These are phyloP conservation scores for Drosophila sturtevanti DNA, from an alignment of 1,140 invertebrate genomes.

Conservation along the genomic window DNA sequence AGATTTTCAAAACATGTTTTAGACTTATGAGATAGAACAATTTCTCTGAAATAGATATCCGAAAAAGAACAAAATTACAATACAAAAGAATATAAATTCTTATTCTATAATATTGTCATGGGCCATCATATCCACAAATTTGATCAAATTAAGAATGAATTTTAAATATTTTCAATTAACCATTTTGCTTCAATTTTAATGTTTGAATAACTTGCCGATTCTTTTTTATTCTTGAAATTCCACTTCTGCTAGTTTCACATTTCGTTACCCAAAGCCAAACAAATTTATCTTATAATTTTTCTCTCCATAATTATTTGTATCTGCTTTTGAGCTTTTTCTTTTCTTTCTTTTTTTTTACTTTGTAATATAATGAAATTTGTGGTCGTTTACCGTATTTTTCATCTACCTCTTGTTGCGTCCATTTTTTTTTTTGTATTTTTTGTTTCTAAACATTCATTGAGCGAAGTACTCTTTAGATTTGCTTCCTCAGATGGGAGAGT, in stretches of 20 bases:
- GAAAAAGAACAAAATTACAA: too few relatives aligned
- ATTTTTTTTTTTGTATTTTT: conserved; percentile 17
- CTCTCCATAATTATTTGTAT: neutral
- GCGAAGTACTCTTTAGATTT: conserved; percentile 45
- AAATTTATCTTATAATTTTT: neutral
- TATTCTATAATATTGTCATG: too few relatives aligned
- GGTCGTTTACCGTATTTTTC: conserved; percentile 30
- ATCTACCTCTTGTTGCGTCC: conserved; percentile 24
- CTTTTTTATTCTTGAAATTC: neutral
- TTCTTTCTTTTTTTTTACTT: conserved; percentile 5
- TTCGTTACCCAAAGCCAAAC: neutral
- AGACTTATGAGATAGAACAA: too few relatives aligned
- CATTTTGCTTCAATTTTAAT: neutral
- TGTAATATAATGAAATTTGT: conserved; percentile 24
- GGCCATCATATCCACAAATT: too few relatives aligned
- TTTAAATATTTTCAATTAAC: too few relatives aligned
- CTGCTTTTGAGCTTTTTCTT: neutral
- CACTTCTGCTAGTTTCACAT: too few relatives aligned
- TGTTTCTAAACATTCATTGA: conserved; percentile 47
- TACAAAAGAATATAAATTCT: too few relatives aligned
- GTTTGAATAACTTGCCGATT: neutral
- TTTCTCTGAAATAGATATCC: too few relatives aligned
- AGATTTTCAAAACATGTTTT: too few relatives aligned
- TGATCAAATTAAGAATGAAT: too few relatives aligned
- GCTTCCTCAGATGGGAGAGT: conserved; percentile 49